Base-by-base conservation (phyloP, 2,797 vertebrate genomes). In the Falco rusticolus region DNA sequence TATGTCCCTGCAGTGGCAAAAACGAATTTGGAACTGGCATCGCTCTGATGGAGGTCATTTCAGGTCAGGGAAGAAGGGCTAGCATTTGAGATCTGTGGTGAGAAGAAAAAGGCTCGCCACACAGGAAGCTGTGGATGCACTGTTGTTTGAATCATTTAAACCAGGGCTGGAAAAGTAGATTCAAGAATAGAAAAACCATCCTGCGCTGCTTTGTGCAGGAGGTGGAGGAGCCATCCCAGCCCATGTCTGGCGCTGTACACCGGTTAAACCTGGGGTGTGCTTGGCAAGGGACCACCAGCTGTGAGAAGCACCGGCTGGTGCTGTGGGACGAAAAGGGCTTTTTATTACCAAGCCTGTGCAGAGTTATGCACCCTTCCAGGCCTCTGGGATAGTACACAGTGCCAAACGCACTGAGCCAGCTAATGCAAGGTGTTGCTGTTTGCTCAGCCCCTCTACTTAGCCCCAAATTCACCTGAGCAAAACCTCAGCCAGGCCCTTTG, bases 241-340 rank as follows among this genome's bases (percentile, higher is more conserved):
- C 33, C 2, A 1, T 6, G 5, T 17, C 64, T 13, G 25, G 53
- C 43, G 7, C 31, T 2, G 4, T 0, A 5, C 10, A 7, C 43
- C 28, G 34, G 1, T 69, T 72, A 34, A 54, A 57, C 16, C 20
- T 0, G 0, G 28, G 37, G 29, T 19, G 57, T 1, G 4, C 2
- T 5, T 1, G 26, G 69, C 11, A 6, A 60, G 31, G 26, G 63
- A 37, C 43, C 28, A 13, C 7, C 0, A 3, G 5, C 15, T 16
- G 24, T 63, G 64, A 68, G 72, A 47, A 57, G 25, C 1, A 0
- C 43, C 26, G 41, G 16, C 26, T 50, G 59, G 33, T 9, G 37
- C 16, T 10, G 21, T 16, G 14, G 33, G 12, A 37, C 47, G 26
- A 29, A 45, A 76, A 54, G 16, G 29, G 13, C 1, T 24, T 64